Percentiles rank a stretch among this genome's conserved stretches.
These are phyloP conservation scores for Chloroclysta siterata DNA, from an alignment of 2,888 invertebrate species.

Conservation along the genomic window DNA sequence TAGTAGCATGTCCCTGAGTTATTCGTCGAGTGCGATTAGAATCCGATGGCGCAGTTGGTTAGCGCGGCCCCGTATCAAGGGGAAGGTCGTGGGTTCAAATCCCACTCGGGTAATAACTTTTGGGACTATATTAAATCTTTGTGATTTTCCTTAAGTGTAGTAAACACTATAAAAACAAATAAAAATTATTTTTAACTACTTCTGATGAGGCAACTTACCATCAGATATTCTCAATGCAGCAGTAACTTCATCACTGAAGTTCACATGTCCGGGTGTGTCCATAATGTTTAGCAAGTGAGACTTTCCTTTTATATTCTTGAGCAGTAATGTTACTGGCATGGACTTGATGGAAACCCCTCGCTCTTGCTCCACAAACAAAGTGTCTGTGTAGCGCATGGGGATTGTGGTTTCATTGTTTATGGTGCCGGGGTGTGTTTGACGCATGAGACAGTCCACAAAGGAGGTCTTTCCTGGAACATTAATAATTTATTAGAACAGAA, in stretches of 20 bases:
- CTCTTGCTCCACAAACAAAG: slow-evolving; percentile 98
- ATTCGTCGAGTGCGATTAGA: too few species aligned
- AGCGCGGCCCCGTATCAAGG: too few species aligned
- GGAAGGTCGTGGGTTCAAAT: too few species aligned
- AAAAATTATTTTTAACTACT: too few species aligned
- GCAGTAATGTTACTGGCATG: slow-evolving; percentile 96
- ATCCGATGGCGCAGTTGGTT: too few species aligned
- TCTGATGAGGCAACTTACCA: too few species aligned
- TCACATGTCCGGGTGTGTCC: slow-evolving; percentile 99
- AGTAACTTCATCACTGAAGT: slow-evolving; percentile 99
- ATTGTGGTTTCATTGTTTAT: slow-evolving; percentile 89
- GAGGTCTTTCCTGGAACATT: slow-evolving; percentile 91
- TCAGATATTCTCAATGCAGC: slow-evolving; percentile 96
- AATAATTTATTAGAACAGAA: background rate
- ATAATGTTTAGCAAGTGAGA: slow-evolving; percentile 98
- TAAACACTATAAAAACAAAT: too few species aligned
- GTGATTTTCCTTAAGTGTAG: too few species aligned
- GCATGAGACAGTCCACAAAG: slow-evolving; percentile 97
- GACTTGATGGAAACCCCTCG: slow-evolving; percentile 98
- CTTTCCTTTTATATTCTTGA: slow-evolving; percentile 97
- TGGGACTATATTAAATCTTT: too few species aligned
- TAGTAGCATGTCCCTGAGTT: too few species aligned
- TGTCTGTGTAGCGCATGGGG: slow-evolving; percentile 96
- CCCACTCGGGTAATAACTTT: too few species aligned
- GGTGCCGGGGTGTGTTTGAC: slow-evolving; percentile 98